Percentiles rank a stretch among this genome's conserved stretches.
Evolutionary conservation across 2,888 invertebrate species (phyloP).

Genomic region (Platycnemis pennipes): DNA sequence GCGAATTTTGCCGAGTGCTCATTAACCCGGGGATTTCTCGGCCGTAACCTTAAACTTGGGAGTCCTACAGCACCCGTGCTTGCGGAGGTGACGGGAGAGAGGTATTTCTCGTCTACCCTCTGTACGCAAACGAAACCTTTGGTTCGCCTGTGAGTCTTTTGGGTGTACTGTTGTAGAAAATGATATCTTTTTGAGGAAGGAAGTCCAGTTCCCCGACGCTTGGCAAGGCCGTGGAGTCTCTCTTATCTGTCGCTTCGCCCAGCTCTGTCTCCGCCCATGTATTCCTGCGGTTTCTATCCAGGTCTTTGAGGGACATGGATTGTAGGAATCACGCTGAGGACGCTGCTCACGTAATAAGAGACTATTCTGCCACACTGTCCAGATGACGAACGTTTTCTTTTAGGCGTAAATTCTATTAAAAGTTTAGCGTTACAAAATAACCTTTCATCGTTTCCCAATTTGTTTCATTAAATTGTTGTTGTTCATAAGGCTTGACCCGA

Average conservation of each 20-base stretch:
- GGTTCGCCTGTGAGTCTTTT: neutral
- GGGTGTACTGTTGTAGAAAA: neutral
- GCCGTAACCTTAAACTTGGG: neutral
- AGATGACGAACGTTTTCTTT: conserved; percentile 22
- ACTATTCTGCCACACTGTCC: neutral
- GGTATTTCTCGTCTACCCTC: neutral
- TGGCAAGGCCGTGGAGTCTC: neutral
- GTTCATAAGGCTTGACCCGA: neutral
- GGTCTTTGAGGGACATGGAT: neutral
- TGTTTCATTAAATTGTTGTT: neutral
- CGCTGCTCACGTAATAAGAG: neutral
- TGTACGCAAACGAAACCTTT: neutral
- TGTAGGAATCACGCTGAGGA: neutral
- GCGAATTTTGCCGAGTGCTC: too few relatives aligned
- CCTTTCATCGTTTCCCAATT: neutral
- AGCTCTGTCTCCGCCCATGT: neutral
- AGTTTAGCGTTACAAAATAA: neutral
- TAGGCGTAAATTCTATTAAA: neutral
- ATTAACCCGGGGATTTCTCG: too few relatives aligned
- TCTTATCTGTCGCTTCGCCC: neutral
- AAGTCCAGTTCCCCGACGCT: neutral
- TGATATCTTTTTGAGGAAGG: neutral
- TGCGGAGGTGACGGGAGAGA: neutral
- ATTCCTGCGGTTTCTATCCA: neutral
- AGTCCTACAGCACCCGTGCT: neutral